These are phyloP conservation scores for Pantelozetes paolii DNA, from an alignment of 2,888 invertebrate species.

Conservation along the genomic window DNA sequence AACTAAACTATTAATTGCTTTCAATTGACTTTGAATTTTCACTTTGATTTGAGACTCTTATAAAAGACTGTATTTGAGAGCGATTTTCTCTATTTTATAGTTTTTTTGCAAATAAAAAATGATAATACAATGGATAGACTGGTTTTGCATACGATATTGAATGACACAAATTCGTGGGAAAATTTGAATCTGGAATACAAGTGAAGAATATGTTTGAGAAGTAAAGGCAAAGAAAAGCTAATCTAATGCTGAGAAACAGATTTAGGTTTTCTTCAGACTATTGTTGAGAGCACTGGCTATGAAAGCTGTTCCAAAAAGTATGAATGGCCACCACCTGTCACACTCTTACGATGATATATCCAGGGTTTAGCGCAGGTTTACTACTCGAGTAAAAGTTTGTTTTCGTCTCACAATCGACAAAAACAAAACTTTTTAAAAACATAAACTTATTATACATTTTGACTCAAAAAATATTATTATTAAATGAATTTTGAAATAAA, in stretches of 20 bases:
- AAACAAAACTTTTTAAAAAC: neutral
- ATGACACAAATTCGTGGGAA: constrained; percentile 22
- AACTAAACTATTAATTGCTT: too few species aligned
- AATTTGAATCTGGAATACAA: constrained; percentile 1
- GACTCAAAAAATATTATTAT: neutral
- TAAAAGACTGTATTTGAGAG: too few species aligned
- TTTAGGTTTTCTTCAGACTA: constrained; percentile 25
- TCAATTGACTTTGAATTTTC: too few species aligned
- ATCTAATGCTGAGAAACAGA: constrained; percentile 11
- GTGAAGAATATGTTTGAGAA: constrained; percentile 17
- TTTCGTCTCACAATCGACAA: constrained; percentile 1
- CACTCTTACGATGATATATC: constrained; percentile 18
- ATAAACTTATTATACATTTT: neutral
- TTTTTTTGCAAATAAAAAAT: neutral
- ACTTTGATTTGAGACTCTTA: too few species aligned
- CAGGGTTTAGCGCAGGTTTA: neutral
- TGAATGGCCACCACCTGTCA: constrained; percentile 33
- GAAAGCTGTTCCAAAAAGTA: neutral
- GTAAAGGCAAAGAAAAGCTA: constrained; percentile 13
- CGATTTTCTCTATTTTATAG: neutral
- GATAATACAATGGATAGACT: neutral
- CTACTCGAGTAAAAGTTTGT: neutral
- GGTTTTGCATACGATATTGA: neutral
- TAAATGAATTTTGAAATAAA: neutral
- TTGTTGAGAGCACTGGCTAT: neutral